Evolutionary conservation across 2,888 invertebrate species (phyloP), one percentile per base, ranked within the genome.

Genomic region (Dioctria linearis): DNA sequence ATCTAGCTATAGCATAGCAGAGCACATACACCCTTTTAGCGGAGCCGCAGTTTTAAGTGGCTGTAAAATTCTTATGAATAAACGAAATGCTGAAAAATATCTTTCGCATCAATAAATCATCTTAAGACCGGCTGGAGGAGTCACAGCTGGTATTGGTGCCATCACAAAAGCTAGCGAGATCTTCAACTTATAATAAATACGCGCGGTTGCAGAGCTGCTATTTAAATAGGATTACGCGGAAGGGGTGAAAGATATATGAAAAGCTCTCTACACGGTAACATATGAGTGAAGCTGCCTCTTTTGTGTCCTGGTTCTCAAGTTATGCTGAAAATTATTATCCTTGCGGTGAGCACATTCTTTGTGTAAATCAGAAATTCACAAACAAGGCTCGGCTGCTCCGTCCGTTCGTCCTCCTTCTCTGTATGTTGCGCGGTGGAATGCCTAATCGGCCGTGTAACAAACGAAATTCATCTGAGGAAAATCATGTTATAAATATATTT

Each of bases 401-500:
- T 39, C 54, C 54, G 71, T 8, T 39, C 40, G 54, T 49, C 25
- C 49, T 75, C 43, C 43, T 37, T 43, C 40, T 59, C 73, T 40
- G 57, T 43, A 25, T 6, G 25, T 25, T 25, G 25, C 25, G 25
- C 25, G 25, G 25, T 25, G 25, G 25, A 25, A 25, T 25, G 39
- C 59, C 73, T 75, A 75, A 75, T 75, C 73, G 73, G 46, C 13
- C 63, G 61, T 63, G 25, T 39, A 67, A 13, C 43, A 5, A 43
- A 71, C 40, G 81, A 81, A 73, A 71, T 65, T 78, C 79, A 79
- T 65, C 75, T 57, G 49, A 75, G 73, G 59, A 67, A 78, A 79
- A 79, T 81, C 66, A 79, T 81, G 78, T 81, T 75, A 75, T 79
- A 81, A 81, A 81, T 81, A 81, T 81, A 79, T 79, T 75, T 25